Conservation (phyloP, 30 jellyfish, hydroid and myxozoan genomes). For the Cassiopea xamachana region DNA sequence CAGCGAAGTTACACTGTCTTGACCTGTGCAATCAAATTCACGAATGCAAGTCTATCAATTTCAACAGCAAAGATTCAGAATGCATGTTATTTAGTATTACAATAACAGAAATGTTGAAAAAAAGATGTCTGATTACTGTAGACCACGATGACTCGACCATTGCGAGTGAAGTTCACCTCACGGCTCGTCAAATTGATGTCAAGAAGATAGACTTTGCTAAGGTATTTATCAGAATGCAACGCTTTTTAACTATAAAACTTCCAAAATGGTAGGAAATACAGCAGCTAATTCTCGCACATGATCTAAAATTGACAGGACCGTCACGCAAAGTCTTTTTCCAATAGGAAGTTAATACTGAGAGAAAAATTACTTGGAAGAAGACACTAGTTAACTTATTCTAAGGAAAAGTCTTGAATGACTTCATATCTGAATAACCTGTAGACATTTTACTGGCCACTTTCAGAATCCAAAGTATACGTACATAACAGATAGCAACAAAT, state of each 20-base stretch:
- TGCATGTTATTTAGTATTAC: constrained; percentile 24
- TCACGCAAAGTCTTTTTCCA: too few species aligned
- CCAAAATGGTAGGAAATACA: not conserved
- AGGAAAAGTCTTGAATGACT: too few species aligned
- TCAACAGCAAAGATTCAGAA: not conserved
- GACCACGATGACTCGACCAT: not conserved
- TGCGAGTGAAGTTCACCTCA: not conserved
- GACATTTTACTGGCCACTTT: too few species aligned
- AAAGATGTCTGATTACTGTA: constrained; percentile 1
- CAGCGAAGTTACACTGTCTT: constrained; percentile 27
- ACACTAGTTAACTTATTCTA: too few species aligned
- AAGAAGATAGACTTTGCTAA: not conserved
- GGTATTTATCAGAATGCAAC: not conserved
- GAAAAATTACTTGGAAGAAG: too few species aligned
- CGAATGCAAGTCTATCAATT: constrained; percentile 43
- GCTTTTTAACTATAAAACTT: not conserved
- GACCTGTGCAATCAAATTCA: constrained; percentile 28
- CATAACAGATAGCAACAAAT: too few species aligned
- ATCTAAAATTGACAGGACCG: too few species aligned
- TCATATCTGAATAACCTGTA: too few species aligned
- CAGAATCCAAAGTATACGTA: too few species aligned
- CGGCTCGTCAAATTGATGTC: constrained; percentile 17
- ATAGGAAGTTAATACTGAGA: too few species aligned
- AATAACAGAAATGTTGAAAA: not conserved
- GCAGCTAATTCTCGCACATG: not conserved